Evolutionary conservation across 2,888 invertebrate species (phyloP), one percentile per base, ranked within the genome.

Genomic region (Netelia fuscicornis): DNA sequence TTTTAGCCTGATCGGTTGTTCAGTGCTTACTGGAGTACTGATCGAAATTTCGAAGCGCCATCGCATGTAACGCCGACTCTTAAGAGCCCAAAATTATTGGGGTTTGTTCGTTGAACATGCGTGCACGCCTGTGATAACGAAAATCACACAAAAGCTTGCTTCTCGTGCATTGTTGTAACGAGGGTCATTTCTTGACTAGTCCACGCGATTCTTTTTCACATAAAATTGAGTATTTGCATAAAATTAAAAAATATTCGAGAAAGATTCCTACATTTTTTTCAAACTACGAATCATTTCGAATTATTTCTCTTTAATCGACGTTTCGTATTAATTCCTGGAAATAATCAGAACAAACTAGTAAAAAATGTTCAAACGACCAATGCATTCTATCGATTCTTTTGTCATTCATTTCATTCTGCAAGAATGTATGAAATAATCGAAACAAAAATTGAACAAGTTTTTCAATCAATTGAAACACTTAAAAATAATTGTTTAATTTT

Each of bases 41-140:
- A 17, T 17, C 17, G 17, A 17, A 17, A 17, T 17, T 17, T 17
- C 17, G 17, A 17, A 17, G 17, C 17, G 17, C 17, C 17, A 17
- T 17, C 17, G 17, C 17, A 17, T 17, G 17, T 17, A 17, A 17
- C 17, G 17, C 0, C 17, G 17, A 17, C 17, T 3, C 30, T 30
- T 30, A 30, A 68, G 68, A 64, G 83, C 62, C 79, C 30, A 75
- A 79, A 79, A 79, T 79, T 78, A 78, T 78, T 78, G 83, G 74
- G 64, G 83, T 68, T 48, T 52, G 13, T 72, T 13, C 42, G 37
- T 60, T 48, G 68, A 52, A 52, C 56, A 56, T 23, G 54, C 9
- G 52, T 67, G 72, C 30, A 48, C 67, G 60, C 68, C 67, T 74
- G 9, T 62, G 52, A 44, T 52, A 64, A 68, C 60, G 68, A 30